A percentile compares a stretch with the other conserved stretches of the same genome.
Conservation (phyloP, 2,113 vertebrate species). For the Scortum barcoo region DNA sequence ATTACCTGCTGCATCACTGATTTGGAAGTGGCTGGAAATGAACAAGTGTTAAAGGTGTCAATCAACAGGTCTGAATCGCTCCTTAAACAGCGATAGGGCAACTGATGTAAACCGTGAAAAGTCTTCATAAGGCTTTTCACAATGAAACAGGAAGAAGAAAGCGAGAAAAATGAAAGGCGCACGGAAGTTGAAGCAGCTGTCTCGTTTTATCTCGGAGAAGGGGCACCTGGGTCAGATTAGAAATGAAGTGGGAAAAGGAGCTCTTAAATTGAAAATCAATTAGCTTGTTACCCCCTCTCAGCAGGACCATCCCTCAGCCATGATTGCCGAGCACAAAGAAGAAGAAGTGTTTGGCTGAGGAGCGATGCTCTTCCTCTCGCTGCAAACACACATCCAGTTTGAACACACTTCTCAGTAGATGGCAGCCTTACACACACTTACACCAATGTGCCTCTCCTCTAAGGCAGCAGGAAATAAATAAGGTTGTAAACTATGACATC, state of each 20-base stretch:
- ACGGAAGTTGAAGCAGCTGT: conserved; percentile 13
- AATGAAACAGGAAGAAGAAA: conserved; percentile 5
- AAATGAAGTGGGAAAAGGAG: conserved; percentile 23
- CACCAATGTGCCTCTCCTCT: conserved; percentile 5
- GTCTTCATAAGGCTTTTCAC: neutral
- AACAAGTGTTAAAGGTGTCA: neutral
- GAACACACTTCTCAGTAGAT: conserved; percentile 70
- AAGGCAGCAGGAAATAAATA: neutral
- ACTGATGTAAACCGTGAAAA: neutral
- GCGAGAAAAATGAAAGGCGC: conserved; percentile 6
- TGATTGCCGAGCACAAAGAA: conserved; percentile 21
- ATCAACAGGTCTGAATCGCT: neutral
- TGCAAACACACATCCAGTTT: conserved; percentile 36
- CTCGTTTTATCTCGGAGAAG: neutral
- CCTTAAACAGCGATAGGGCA: neutral
- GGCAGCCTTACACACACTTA: conserved; percentile 69
- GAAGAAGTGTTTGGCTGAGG: conserved; percentile 12
- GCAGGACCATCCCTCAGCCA: conserved; percentile 43
- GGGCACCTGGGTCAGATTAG: conserved; percentile 22
- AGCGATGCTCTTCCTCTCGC: conserved; percentile 32
- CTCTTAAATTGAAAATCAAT: conserved; percentile 58
- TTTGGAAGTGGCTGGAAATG: neutral
- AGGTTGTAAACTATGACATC: neutral
- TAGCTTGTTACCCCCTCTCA: conserved; percentile 50
- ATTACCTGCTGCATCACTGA: neutral